Evolutionary conservation across 92 coral and sea anemone species (phyloP).

Genomic region (Porites rus): DNA sequence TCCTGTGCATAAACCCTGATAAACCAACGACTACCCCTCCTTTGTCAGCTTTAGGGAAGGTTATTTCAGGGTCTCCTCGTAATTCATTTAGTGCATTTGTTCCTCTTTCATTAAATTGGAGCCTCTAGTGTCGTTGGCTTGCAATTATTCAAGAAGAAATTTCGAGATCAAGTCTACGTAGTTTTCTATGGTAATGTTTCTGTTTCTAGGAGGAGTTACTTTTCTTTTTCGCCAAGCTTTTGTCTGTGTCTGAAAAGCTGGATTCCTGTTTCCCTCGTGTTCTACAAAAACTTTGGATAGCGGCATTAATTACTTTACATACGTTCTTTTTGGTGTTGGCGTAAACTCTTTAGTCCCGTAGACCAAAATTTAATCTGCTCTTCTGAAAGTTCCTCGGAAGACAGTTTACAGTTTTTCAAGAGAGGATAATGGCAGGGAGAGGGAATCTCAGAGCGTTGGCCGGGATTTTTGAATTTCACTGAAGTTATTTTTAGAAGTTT

Average conservation of each 20-base stretch:
- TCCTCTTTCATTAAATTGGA: conserved; percentile 29
- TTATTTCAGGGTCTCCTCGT: conserved; percentile 26
- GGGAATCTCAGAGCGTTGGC: too few species aligned
- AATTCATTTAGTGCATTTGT: conserved; percentile 36
- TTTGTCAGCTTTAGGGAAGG: conserved; percentile 31
- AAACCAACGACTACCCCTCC: conserved; percentile 38
- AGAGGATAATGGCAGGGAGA: too few species aligned
- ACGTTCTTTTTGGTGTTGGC: conserved; percentile 30
- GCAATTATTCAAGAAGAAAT: conserved; percentile 40
- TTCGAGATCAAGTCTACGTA: conserved; percentile 15
- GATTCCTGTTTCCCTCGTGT: conserved; percentile 31
- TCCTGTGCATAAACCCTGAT: too few species aligned
- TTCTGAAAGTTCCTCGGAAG: not conserved
- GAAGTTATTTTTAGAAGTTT: too few species aligned
- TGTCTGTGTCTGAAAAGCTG: conserved; percentile 26
- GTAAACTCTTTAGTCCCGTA: conserved; percentile 40
- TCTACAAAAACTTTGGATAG: conserved; percentile 20
- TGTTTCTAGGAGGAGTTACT: too few species aligned
- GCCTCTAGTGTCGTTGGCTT: conserved; percentile 23
- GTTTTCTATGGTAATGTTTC: too few species aligned
- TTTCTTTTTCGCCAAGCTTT: conserved; percentile 21
- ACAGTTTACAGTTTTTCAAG: too few species aligned
- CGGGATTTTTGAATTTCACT: too few species aligned
- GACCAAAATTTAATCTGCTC: conserved; percentile 28
- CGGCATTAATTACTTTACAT: conserved; percentile 16